Evolutionary conservation across 1,140 invertebrate species (phyloP), one percentile per base, ranked within the genome.

Genomic region (Dendroctonus valens): DNA sequence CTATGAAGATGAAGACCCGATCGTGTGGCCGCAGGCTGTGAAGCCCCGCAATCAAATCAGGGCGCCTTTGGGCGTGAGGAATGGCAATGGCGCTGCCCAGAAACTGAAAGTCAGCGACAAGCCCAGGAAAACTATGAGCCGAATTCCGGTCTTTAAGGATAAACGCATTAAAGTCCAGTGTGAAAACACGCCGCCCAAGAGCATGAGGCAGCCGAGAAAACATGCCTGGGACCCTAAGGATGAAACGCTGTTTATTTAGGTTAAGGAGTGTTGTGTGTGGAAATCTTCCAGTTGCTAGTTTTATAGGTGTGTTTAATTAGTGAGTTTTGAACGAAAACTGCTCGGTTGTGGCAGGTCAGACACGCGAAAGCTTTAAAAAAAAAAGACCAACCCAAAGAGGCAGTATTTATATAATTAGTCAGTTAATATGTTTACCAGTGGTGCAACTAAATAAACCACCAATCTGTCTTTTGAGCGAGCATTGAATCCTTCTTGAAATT

Each of bases 101-200:
- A 74, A 73, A 62, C 46, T 75, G n/a, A 76, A 71, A 70, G 75
- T 77, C n/a, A 72, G 68, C 65, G 75, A 77, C 59, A 76, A 76
- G 63, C 74, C 75, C 49, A 73, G 68, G 41, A 76, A 72, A 54
- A 53, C 50, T 44, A 69, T 68, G 39, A 76, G 74, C 59, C 74
- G 71, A 67, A 77, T 77, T 54, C 76, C 76, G 11, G 62, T 77
- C 14, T 75, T 76, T 66, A 75, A 73, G 61, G 72, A 71, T 7
- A 75, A 71, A 40, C 62, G 62, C 40, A 53, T 60, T 39, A 74
- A 68, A 65, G 60, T 73, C 8, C 76, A 77, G 58, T 76, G 75
- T 70, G 76, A 77, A 68, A 77, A 77, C 65, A 77, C 73, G 37
- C 75, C 76, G 15, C 76, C 76, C 38, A 71, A 53, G 51, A 62